Conservation (phyloP, 2,113 vertebrate genomes). For the Hippocampus zosterae region DNA sequence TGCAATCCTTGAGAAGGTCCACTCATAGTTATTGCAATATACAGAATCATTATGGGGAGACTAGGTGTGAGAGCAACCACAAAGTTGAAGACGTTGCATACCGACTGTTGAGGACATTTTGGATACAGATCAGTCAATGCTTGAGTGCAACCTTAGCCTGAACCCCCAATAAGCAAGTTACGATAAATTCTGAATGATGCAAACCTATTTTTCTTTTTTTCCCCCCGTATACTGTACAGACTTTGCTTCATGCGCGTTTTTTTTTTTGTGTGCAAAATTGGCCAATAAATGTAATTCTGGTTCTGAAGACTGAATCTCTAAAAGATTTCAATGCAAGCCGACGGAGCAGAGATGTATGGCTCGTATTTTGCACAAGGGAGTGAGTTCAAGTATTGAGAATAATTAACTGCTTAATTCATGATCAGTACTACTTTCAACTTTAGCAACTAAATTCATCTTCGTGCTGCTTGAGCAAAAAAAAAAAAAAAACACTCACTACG, state of each 20-base stretch:
- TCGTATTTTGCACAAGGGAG: too few species aligned
- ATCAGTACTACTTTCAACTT: not conserved
- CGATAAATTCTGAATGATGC: too few species aligned
- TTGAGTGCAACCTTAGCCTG: not conserved
- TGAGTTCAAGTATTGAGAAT: too few species aligned
- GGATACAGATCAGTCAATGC: not conserved
- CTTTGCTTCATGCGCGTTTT: too few species aligned
- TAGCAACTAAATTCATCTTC: not conserved
- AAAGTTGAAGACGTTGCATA: not conserved
- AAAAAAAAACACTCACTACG: not conserved
- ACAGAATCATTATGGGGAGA: not conserved
- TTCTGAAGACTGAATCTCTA: not conserved
- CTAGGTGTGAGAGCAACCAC: not conserved
- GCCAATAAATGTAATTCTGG: too few species aligned
- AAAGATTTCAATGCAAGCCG: not conserved
- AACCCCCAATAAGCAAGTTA: too few species aligned
- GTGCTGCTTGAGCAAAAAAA: not conserved
- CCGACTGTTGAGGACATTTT: not conserved
- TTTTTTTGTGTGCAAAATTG: too few species aligned
- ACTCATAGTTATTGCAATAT: not conserved
- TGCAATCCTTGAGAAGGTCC: slow-evolving; percentile 1
- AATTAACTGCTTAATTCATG: not conserved
- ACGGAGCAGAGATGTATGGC: not conserved
- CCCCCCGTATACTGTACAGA: too few species aligned
- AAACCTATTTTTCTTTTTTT: too few species aligned